phyloP scores from a whole-genome alignment of 2,888 invertebrate genomes.

The Danaus chrysippus region DNA sequence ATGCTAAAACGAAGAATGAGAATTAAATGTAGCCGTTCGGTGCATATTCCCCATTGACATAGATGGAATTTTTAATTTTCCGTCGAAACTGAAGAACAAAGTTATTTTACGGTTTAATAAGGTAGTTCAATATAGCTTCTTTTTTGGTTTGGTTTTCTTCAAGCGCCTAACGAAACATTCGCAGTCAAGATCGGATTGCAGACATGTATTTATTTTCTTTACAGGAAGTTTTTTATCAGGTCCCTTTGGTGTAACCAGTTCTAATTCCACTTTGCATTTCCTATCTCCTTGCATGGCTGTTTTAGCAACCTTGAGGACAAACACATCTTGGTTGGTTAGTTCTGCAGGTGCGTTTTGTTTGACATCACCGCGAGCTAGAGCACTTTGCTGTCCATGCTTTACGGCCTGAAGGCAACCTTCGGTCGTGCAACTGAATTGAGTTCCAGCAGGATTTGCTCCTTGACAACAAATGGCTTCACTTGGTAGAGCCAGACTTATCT shows the following conservation, averaged over 20 bases:
- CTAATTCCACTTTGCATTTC: slow-evolving; percentile 82
- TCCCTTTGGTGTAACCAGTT: slow-evolving; percentile 83
- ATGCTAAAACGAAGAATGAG: background rate
- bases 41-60: slow-evolving; percentile 11
- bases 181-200: slow-evolving; percentile 64
- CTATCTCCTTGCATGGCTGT: slow-evolving; percentile 81
- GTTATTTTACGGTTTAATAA: too few relatives aligned
- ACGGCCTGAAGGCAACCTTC: slow-evolving; percentile 60
- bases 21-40: background rate
- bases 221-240: slow-evolving; percentile 77
- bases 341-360: slow-evolving; percentile 47
- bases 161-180: slow-evolving; percentile 50
- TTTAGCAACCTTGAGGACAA: slow-evolving; percentile 83
- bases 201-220: slow-evolving; percentile 49
- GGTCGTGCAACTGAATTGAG: slow-evolving; percentile 69
- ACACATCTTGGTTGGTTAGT: slow-evolving; percentile 76
- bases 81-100: too few relatives aligned
- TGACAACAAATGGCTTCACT: slow-evolving; percentile 57
- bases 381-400: slow-evolving; percentile 56
- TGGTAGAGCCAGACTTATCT: slow-evolving; percentile 63
- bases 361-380: slow-evolving; percentile 51
- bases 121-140: slow-evolving; percentile 21
- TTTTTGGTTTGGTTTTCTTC: slow-evolving; percentile 47
- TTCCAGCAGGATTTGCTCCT: slow-evolving; percentile 54
- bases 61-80: background rate